Conservation (phyloP, 2,888 invertebrate genomes). For the Nomada lathburiana region DNA sequence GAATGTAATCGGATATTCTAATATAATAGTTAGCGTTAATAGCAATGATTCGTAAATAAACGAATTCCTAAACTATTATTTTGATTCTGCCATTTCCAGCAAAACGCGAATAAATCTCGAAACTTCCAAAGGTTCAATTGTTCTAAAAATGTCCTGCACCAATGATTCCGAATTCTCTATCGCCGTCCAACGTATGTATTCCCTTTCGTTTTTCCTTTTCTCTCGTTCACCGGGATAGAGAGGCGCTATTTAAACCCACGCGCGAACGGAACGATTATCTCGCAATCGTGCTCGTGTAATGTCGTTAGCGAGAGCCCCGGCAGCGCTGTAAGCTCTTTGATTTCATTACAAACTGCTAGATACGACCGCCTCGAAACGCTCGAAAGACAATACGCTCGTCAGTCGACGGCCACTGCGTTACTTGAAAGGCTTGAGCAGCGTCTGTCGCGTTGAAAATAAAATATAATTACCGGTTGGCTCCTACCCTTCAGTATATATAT, state of each 20-base stretch:
- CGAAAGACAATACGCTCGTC: constrained; percentile 18
- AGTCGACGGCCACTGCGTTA: constrained; percentile 9
- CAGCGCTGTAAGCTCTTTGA: constrained; percentile 37
- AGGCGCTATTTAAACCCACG: not conserved
- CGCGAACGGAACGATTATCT: constrained; percentile 33
- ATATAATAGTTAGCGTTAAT: too few relatives aligned
- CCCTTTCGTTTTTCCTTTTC: not conserved
- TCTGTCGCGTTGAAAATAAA: constrained; percentile 17
- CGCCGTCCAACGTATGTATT: too few relatives aligned
- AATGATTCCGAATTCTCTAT: too few relatives aligned
- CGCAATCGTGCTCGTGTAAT: constrained; percentile 41
- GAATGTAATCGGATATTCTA: too few relatives aligned
- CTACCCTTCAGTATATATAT: not conserved
- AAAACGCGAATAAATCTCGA: too few relatives aligned
- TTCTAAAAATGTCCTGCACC: too few relatives aligned
- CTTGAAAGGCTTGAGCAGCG: constrained; percentile 43
- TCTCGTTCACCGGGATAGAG: not conserved
- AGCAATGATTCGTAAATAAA: too few relatives aligned
- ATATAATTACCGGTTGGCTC: constrained; percentile 5
- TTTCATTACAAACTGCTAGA: constrained; percentile 49
- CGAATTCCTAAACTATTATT: too few relatives aligned
- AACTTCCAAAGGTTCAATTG: too few relatives aligned
- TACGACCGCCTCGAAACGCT: constrained; percentile 19
- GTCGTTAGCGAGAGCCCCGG: constrained; percentile 33
- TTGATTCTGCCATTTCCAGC: too few relatives aligned